Evolutionary conservation across 2,888 invertebrate genomes (phyloP), one percentile per base, ranked within the genome.

Genomic region (Scaptomyza parva): DNA sequence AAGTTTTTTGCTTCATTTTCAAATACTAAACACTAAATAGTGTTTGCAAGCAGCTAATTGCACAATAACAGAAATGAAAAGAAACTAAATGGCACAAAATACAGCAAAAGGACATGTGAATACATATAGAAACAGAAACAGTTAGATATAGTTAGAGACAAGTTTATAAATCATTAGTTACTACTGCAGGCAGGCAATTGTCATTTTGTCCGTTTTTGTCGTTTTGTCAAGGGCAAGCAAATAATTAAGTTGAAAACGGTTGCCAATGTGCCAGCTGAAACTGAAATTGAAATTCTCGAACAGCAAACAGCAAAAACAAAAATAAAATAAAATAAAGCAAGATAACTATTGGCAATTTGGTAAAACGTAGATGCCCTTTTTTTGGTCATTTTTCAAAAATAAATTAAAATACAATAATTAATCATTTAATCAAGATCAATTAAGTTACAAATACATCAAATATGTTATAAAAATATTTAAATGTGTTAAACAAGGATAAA

Each of bases 201-300:
- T 58, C 50, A 43, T 41, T 37, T 22, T 41, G 30, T 33, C 35
- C 43, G 37, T 35, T 41, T 37, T 22, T 41, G 30, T 33, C 35
- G 39, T 30, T 35, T 52, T 65, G 80, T 64, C 84, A 86, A 76
- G 86, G 84, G 50, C 70, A 70, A 58, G 67, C 81, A 69, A 70
- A 86, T 84, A 83, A 83, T 84, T 84, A 84, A 86, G 81, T 78
- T 75, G 57, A 45, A 65, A 69, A 60, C 52, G 71, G 39, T 66
- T 68, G 82, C 65, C 66, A 66, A 22, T 48, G 14, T 60, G 54
- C 54, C 60, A 60, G 60, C 35, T 43, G n/a, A 54, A 55, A 67
- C 30, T 18, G n/a, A 30, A 30, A 20, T n/a, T 45, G 78, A 83
- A 78, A 83, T 83, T 61, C 67, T 72, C 62, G 20, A 61, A 41